A percentile compares a stretch with the other conserved stretches of the same genome.
phyloP scores from a whole-genome alignment of 2,113 vertebrate genomes.

The Tragelaphus scriptus region DNA sequence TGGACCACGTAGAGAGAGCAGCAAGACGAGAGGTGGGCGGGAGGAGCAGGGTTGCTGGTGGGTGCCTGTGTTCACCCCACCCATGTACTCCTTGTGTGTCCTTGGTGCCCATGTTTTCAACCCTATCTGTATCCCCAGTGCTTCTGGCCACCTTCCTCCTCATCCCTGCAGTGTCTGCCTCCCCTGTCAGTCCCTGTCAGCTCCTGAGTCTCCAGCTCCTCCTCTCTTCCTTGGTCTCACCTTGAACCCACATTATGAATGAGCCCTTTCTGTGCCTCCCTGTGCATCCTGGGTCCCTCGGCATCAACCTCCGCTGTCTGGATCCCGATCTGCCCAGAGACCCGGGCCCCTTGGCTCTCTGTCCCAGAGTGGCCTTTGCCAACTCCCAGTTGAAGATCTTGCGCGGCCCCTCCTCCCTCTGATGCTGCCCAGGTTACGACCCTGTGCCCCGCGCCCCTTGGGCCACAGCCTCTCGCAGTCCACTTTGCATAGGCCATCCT shows the following conservation, averaged over 20 bases:
- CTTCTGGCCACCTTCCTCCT: constrained; percentile 25
- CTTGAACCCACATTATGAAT: constrained; percentile 1
- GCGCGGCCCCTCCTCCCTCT: not conserved
- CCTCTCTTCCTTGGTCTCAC: constrained; percentile 27
- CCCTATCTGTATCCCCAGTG: constrained; percentile 14
- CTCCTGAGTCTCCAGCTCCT: not conserved
- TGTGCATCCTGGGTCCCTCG: not conserved
- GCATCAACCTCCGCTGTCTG: not conserved
- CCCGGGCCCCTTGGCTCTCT: not conserved
- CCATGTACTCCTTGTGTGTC: not conserved
- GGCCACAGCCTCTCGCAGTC: not conserved
- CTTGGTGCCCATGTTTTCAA: constrained; percentile 6
- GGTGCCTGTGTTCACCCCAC: not conserved
- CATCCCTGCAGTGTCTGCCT: not conserved
- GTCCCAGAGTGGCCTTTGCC: not conserved
- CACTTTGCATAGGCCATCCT: not conserved
- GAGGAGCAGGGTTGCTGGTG: not conserved
- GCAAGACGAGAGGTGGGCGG: not conserved
- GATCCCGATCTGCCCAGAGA: not conserved
- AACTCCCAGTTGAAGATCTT: not conserved
- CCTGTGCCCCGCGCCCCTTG: not conserved
- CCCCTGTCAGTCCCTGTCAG: not conserved
- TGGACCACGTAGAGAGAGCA: constrained; percentile 58
- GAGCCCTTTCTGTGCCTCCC: not conserved
- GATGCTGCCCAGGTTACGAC: not conserved